A percentile compares a stretch with the other conserved stretches of the same genome.
Conservation (phyloP, 1,140 invertebrate genomes). For the Thaumetopoea pityocampa region DNA sequence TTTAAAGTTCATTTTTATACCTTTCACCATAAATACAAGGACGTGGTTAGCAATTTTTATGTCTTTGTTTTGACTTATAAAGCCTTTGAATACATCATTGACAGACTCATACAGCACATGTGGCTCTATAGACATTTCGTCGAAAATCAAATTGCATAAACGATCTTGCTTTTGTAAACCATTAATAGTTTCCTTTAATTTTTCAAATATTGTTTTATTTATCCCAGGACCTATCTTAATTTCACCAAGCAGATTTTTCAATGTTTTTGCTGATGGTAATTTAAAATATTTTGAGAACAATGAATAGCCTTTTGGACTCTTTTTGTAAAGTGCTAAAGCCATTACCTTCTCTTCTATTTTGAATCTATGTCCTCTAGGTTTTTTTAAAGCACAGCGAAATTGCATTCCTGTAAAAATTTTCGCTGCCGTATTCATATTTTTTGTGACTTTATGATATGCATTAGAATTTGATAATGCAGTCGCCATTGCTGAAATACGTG, state of each 20-base stretch:
- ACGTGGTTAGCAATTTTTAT: neutral
- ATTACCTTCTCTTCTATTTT: neutral
- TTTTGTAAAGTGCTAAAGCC: neutral
- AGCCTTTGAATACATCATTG: neutral
- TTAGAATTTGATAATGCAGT: too few relatives aligned
- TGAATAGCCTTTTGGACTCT: neutral
- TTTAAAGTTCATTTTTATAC: neutral
- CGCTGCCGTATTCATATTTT: too few relatives aligned
- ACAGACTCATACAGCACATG: neutral
- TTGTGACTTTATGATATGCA: too few relatives aligned
- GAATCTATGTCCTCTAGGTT: too few relatives aligned
- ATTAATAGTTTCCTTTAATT: neutral
- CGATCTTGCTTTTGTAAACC: neutral
- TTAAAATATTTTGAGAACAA: neutral
- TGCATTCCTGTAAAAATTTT: too few relatives aligned
- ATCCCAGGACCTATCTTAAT: neutral
- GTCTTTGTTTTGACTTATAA: neutral
- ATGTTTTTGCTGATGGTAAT: neutral
- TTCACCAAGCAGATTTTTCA: neutral
- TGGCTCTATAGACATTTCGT: neutral
- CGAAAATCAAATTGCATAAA: neutral
- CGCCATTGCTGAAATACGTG: too few relatives aligned
- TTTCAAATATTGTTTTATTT: slow-evolving; percentile 1
- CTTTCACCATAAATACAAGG: neutral
- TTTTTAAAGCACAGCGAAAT: too few relatives aligned